A percentile compares a stretch with the other conserved stretches of the same genome.
Conservation (phyloP, 2,888 invertebrate genomes). For the Trachelus troglodyta region DNA sequence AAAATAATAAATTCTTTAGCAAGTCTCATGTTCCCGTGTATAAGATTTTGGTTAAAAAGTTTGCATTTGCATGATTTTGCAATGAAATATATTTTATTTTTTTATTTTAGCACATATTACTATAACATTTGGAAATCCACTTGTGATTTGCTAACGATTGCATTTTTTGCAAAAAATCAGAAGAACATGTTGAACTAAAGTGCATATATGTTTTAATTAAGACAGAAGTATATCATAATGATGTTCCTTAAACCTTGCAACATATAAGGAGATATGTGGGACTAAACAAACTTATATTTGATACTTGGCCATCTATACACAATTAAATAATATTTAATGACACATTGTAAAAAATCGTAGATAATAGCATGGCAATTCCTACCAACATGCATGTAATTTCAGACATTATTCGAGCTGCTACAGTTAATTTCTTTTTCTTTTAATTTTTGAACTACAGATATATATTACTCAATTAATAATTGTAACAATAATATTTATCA, state of each 20-base stretch:
- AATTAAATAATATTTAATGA: background rate
- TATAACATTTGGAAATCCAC: background rate
- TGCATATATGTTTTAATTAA: background rate
- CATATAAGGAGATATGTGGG: background rate
- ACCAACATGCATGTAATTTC: too few relatives aligned
- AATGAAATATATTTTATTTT: background rate
- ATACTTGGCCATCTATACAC: background rate
- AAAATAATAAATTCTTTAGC: background rate
- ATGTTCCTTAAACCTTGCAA: background rate
- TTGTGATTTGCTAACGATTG: background rate
- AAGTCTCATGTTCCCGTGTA: background rate
- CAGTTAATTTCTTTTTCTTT: too few relatives aligned
- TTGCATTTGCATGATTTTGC: background rate
- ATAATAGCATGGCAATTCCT: background rate
- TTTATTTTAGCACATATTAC: background rate
- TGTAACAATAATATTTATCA: too few relatives aligned
- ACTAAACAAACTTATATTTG: background rate
- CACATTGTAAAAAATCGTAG: background rate
- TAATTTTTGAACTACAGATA: too few relatives aligned
- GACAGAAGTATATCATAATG: background rate
- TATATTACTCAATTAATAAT: too few relatives aligned
- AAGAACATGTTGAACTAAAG: background rate
- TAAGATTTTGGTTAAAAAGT: background rate
- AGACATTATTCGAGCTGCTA: too few relatives aligned
- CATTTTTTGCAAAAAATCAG: background rate